These are phyloP conservation scores for Eledone cirrhosa DNA, from an alignment of 2,888 invertebrate species.

Conservation along the genomic window DNA sequence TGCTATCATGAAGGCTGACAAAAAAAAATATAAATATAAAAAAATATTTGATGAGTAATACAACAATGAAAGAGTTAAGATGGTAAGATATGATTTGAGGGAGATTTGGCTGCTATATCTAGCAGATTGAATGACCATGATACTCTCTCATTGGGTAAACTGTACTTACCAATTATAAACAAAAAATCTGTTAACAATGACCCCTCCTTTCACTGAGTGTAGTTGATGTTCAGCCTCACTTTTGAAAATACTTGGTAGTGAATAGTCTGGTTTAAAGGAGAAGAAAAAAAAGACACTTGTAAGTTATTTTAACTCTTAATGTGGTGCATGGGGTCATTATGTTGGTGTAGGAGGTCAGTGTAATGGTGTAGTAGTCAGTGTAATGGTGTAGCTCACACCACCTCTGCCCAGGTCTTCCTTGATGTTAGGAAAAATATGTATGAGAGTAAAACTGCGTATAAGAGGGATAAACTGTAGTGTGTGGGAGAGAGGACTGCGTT, in stretches of 20 bases:
- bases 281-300: neutral
- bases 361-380: no score
- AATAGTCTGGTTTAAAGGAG: neutral
- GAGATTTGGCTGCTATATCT: neutral
- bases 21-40: neutral
- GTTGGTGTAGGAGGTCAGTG: no score
- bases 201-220: slow-evolving; percentile 81
- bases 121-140: no score
- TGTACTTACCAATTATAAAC: slow-evolving; percentile 75
- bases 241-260: slow-evolving; percentile 20
- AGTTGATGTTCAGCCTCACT: slow-evolving; percentile 34
- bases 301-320: neutral
- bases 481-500: no score
- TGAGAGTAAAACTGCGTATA: no score
- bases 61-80: neutral
- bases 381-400: neutral
- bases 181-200: slow-evolving; percentile 82
- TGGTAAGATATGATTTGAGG: neutral
- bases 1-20: slow-evolving; percentile 43
- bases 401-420: no score
- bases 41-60: neutral
- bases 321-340: neutral
- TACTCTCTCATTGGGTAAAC: neutral
- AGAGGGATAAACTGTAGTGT: no score
- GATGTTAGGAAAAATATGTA: no score